phyloP scores from a whole-genome alignment of 2,888 invertebrate species.

The Cinara cedri region DNA sequence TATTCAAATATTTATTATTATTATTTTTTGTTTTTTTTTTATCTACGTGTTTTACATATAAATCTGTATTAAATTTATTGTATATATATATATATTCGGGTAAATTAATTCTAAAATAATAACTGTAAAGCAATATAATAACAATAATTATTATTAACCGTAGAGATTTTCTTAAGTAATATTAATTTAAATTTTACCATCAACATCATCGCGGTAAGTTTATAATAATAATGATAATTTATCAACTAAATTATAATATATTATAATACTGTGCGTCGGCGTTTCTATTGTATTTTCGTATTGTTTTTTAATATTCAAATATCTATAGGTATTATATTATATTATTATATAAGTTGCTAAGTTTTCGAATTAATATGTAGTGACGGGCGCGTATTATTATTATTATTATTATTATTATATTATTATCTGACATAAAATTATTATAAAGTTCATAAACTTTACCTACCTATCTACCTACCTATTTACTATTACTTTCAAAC shows the following conservation, averaged over 20 bases:
- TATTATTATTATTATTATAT: constrained; percentile 11
- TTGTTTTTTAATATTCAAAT: background rate
- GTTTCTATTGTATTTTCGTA: background rate
- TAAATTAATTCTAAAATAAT: too few species aligned
- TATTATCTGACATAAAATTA: constrained; percentile 3
- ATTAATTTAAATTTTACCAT: background rate
- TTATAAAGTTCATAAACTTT: background rate
- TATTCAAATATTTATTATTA: background rate
- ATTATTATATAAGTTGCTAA: background rate
- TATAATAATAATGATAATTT: background rate
- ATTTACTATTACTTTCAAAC: background rate
- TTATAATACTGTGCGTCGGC: background rate
- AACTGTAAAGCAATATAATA: too few species aligned
- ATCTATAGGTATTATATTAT: background rate
- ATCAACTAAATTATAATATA: background rate
- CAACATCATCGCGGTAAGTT: background rate
- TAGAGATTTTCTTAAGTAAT: background rate
- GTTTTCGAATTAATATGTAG: constrained; percentile 5
- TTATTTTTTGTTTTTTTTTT: background rate
- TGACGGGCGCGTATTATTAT: background rate
- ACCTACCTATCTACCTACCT: too few species aligned
- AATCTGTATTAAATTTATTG: too few species aligned
- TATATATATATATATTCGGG: too few species aligned
- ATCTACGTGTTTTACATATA: background rate
- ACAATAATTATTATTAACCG: too few species aligned